These are phyloP conservation scores for Orchesella flavescens DNA, from an alignment of 2,888 invertebrate species.

Conservation along the genomic window DNA sequence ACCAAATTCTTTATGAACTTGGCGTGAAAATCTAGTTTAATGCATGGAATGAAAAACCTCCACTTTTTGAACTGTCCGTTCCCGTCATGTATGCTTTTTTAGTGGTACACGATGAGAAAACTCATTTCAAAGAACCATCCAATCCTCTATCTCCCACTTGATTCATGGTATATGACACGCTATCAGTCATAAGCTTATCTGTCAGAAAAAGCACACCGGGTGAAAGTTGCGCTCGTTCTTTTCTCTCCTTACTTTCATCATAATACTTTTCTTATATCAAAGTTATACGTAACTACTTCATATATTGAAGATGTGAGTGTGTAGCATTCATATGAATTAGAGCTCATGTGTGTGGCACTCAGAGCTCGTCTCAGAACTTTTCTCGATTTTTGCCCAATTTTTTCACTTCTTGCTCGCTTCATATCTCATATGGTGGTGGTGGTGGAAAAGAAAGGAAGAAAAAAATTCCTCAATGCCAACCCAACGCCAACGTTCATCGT, in stretches of 20 bases:
- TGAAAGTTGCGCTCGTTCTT: conserved; percentile 7
- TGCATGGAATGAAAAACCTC: neutral
- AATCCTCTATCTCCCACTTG: conserved; percentile 61
- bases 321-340: neutral
- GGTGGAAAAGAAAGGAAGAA: neutral
- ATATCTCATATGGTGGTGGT: conserved; percentile 38
- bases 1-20: neutral
- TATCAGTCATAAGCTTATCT: conserved; percentile 22
- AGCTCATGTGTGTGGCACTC: conserved; percentile 1
- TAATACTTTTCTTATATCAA: neutral
- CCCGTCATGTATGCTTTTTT: conserved; percentile 30
- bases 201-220: neutral
- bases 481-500: no score
- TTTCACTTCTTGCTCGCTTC: conserved; percentile 44
- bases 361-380: conserved; percentile 21
- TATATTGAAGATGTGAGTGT: no score
- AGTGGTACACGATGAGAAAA: conserved; percentile 60
- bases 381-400: conserved; percentile 36
- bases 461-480: conserved; percentile 47
- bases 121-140: conserved; percentile 62
- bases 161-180: conserved; percentile 49
- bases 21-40: neutral
- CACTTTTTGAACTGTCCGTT: neutral
- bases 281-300: neutral
- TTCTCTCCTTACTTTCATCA: neutral